These are phyloP conservation scores for Yponomeuta sedellus DNA, from an alignment of 2,888 invertebrate species.

Conservation along the genomic window DNA sequence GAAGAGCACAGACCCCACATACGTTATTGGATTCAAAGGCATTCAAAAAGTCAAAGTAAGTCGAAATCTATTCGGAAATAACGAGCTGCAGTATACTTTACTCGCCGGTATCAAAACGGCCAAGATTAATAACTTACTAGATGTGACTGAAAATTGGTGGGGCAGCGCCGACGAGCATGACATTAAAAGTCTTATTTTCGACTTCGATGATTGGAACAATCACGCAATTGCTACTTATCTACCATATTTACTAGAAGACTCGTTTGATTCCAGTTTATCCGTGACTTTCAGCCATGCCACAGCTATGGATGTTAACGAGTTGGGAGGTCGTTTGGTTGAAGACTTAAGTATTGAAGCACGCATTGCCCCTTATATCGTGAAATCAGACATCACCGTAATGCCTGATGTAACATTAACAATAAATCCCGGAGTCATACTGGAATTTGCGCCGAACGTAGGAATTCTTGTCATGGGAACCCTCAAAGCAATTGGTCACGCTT, in stretches of 20 bases:
- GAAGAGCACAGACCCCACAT: conserved; percentile 79
- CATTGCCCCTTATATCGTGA: conserved; percentile 84
- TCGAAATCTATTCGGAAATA: conserved; percentile 91
- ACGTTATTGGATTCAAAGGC: conserved; percentile 93
- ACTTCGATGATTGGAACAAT: conserved; percentile 99
- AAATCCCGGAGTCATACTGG: conserved; percentile 91
- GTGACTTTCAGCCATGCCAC: conserved; percentile 77
- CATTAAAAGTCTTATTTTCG: conserved; percentile 92
- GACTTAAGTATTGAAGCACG: conserved; percentile 80
- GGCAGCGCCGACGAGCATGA: conserved; percentile 84
- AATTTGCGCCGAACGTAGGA: conserved; percentile 97
- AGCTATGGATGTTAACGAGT: conserved; percentile 78
- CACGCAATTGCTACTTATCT: conserved; percentile 94
- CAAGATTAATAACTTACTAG: conserved; percentile 88
- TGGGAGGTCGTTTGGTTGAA: conserved; percentile 86
- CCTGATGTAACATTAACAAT: conserved; percentile 92
- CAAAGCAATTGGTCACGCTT: conserved; percentile 86
- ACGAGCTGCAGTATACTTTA: conserved; percentile 90
- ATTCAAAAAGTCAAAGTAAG: conserved; percentile 95
- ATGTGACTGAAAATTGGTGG: conserved; percentile 98
- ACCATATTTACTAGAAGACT: conserved; percentile 89
- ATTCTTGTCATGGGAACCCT: conserved; percentile 95
- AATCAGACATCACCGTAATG: conserved; percentile 97
- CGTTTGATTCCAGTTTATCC: conserved; percentile 85
- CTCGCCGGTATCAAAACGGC: conserved; percentile 95